These are phyloP conservation scores for Apantesis nais DNA, from an alignment of 2,888 invertebrate species.

Conservation along the genomic window DNA sequence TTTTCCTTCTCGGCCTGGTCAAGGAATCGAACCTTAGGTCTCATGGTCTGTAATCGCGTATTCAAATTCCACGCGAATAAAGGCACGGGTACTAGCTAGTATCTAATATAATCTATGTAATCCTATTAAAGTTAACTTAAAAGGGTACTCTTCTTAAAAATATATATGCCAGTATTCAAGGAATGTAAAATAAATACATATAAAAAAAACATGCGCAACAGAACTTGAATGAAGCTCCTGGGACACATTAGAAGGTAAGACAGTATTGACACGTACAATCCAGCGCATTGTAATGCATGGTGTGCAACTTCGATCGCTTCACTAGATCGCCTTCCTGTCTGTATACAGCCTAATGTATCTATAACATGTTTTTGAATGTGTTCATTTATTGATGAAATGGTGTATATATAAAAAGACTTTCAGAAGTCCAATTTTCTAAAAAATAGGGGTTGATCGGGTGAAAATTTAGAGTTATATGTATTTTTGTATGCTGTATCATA, in stretches of 20 bases:
- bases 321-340: conserved; percentile 35
- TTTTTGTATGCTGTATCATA: too few relatives aligned
- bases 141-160: not conserved
- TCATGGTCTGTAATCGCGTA: too few relatives aligned
- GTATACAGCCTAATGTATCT: conserved; percentile 24
- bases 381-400: conserved; percentile 3
- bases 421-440: too few relatives aligned
- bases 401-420: not conserved
- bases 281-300: conserved; percentile 40
- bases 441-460: too few relatives aligned
- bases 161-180: not conserved
- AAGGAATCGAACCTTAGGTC: too few relatives aligned
- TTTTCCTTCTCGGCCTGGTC: too few relatives aligned
- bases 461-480: too few relatives aligned
- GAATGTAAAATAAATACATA: not conserved
- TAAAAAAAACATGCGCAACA: not conserved
- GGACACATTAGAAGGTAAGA: conserved; percentile 6
- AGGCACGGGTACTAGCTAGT: too few relatives aligned
- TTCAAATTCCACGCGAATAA: too few relatives aligned
- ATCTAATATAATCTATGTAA: not conserved
- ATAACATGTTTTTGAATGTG: conserved; percentile 6
- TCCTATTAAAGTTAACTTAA: not conserved
- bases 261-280: conserved; percentile 18
- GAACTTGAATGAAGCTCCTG: conserved; percentile 9
- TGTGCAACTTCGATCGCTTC: conserved; percentile 24